Percentiles rank a stretch among this genome's conserved stretches.
Evolutionary conservation across 1,140 invertebrate genomes (phyloP).

Genomic region (Onthophagus taurus): DNA sequence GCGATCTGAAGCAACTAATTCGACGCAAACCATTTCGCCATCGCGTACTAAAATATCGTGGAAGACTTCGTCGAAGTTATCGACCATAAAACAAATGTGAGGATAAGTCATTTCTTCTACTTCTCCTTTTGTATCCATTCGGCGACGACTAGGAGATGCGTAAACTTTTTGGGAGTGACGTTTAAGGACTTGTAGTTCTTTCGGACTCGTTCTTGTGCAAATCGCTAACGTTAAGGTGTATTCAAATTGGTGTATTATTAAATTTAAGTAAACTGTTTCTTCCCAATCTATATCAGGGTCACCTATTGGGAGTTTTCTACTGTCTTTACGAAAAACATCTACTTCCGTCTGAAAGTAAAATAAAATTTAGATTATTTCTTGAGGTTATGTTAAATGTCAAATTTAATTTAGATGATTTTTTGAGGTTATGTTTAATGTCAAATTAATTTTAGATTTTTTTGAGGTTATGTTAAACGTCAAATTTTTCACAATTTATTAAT

Average conservation of each 20-base stretch:
- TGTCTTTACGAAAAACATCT: constrained; percentile 93
- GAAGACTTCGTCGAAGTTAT: constrained; percentile 99
- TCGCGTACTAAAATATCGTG: constrained; percentile 91
- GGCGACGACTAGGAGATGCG: constrained; percentile 87
- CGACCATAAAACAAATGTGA: constrained; percentile 97
- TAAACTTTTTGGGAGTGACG: constrained; percentile 94
- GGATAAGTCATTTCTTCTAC: constrained; percentile 98
- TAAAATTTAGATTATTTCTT: too few relatives aligned
- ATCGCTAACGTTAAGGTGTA: constrained; percentile 95
- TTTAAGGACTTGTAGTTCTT: constrained; percentile 88
- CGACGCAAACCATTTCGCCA: constrained; percentile 97
- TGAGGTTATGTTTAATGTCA: too few relatives aligned
- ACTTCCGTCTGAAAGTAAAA: constrained; percentile 79
- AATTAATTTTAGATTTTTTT: too few relatives aligned
- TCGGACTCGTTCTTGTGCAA: constrained; percentile 92
- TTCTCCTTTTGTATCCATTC: constrained; percentile 98
- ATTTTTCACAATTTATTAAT: too few relatives aligned
- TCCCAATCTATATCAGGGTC: constrained; percentile 97
- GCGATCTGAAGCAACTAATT: constrained; percentile 85
- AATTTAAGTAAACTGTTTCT: constrained; percentile 97
- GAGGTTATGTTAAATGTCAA: too few relatives aligned
- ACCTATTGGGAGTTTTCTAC: constrained; percentile 88
- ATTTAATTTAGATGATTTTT: too few relatives aligned
- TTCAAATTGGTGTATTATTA: constrained; percentile 97
- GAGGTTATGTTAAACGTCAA: too few relatives aligned